Percentiles rank a stretch among this genome's conserved stretches.
Evolutionary conservation across 2,113 vertebrate genomes (phyloP).

Genomic region (Circaetus cinerascens): DNA sequence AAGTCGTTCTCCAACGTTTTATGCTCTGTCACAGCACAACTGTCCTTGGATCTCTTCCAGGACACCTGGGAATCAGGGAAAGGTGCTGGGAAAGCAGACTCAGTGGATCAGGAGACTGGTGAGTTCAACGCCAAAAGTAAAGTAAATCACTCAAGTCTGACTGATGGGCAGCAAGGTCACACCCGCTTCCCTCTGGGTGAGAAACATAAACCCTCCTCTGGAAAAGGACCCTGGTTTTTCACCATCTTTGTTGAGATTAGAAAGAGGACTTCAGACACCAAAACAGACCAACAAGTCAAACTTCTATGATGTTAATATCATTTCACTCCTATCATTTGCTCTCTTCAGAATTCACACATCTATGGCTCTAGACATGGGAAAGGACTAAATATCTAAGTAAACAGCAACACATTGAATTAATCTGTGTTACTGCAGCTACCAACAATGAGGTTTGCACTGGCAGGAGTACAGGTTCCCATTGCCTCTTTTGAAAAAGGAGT

Average conservation of each 20-base stretch:
- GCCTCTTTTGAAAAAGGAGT: not conserved
- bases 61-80: not conserved
- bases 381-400: not conserved
- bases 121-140: not conserved
- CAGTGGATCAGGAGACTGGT: not conserved
- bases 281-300: not conserved
- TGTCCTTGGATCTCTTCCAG: not conserved
- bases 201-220: not conserved
- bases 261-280: not conserved
- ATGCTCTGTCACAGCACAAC: not conserved
- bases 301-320: accelerated
- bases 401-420: accelerated
- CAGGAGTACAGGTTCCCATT: not conserved
- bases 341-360: not conserved
- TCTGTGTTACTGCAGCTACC: not conserved
- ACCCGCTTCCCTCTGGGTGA: not conserved
- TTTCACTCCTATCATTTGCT: not conserved
- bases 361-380: not conserved
- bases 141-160: accelerated
- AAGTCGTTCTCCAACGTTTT: not conserved
- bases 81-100: accelerated
- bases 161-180: not conserved
- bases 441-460: not conserved
- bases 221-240: not conserved
- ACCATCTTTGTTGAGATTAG: not conserved